Conservation (phyloP, 2,888 invertebrate species). For the Andrena praecox region DNA sequence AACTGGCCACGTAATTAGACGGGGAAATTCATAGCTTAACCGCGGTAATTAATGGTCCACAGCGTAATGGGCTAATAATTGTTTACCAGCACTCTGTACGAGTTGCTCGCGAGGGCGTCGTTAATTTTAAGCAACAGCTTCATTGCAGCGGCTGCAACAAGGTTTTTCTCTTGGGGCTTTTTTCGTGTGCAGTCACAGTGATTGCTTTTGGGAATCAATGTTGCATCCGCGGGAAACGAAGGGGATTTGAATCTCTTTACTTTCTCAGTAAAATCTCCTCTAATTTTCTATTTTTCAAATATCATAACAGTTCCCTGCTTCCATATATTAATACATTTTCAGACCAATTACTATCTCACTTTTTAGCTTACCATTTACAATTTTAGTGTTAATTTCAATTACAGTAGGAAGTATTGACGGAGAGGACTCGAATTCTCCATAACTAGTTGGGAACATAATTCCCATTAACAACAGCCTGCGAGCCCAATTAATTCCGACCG, state of each 20-base stretch:
- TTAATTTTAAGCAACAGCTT: slow-evolving; percentile 46
- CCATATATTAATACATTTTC: too few relatives aligned
- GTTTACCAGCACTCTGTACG: slow-evolving; percentile 41
- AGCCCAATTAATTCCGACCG: slow-evolving; percentile 39
- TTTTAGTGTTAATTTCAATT: too few relatives aligned
- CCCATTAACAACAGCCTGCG: slow-evolving; percentile 30
- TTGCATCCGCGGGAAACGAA: not conserved
- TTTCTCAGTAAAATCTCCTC: not conserved
- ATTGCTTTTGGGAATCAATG: slow-evolving; percentile 33
- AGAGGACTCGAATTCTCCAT: not conserved
- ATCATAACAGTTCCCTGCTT: too few relatives aligned
- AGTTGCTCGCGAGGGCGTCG: slow-evolving; percentile 7
- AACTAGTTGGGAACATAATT: slow-evolving; percentile 20
- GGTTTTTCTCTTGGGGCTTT: slow-evolving; percentile 38
- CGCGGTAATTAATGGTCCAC: slow-evolving; percentile 42
- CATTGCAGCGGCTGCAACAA: slow-evolving; percentile 1
- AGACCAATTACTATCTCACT: too few relatives aligned
- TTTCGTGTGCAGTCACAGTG: slow-evolving; percentile 8
- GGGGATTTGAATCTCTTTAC: not conserved
- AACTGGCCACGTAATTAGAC: slow-evolving; percentile 33
- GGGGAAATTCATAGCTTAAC: slow-evolving; percentile 41
- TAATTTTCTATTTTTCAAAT: too few relatives aligned
- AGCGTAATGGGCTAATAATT: slow-evolving; percentile 56
- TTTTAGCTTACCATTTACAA: too few relatives aligned
- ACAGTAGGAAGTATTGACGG: too few relatives aligned